phyloP scores from a whole-genome alignment of 2,888 invertebrate species.

The Craniophora ligustri region DNA sequence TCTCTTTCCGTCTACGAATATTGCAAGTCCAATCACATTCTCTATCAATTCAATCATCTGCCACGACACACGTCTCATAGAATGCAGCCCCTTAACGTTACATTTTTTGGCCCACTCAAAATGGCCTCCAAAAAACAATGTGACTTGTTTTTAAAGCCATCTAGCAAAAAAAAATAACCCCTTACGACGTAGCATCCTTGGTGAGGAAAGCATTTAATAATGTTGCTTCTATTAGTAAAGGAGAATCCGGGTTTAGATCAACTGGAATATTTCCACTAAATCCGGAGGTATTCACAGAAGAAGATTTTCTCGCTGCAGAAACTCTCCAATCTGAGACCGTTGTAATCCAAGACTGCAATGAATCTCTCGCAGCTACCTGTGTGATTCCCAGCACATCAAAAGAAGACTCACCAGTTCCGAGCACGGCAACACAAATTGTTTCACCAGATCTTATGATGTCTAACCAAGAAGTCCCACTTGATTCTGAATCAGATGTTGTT shows the following conservation, averaged over 20 bases:
- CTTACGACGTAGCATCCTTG: slow-evolving; percentile 58
- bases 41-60: too few relatives aligned
- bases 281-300: slow-evolving; percentile 50
- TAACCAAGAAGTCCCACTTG: slow-evolving; percentile 35
- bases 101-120: neutral
- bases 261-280: slow-evolving; percentile 62
- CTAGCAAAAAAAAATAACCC: too few relatives aligned
- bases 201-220: slow-evolving; percentile 22
- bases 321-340: too few relatives aligned
- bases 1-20: too few relatives aligned
- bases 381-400: slow-evolving; percentile 55
- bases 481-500: slow-evolving; percentile 32
- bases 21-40: slow-evolving; percentile 24
- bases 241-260: slow-evolving; percentile 60
- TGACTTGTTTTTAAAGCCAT: slow-evolving; percentile 48
- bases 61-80: slow-evolving; percentile 53
- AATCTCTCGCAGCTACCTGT: too few relatives aligned
- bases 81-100: too few relatives aligned
- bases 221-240: too few relatives aligned
- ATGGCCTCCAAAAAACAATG: neutral
- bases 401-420: slow-evolving; percentile 45
- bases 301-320: slow-evolving; percentile 53
- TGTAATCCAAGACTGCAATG: too few relatives aligned
- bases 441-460: slow-evolving; percentile 35
- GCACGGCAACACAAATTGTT: slow-evolving; percentile 43